phyloP scores from a whole-genome alignment of 2,113 vertebrate genomes.

The Blennius ocellaris region DNA sequence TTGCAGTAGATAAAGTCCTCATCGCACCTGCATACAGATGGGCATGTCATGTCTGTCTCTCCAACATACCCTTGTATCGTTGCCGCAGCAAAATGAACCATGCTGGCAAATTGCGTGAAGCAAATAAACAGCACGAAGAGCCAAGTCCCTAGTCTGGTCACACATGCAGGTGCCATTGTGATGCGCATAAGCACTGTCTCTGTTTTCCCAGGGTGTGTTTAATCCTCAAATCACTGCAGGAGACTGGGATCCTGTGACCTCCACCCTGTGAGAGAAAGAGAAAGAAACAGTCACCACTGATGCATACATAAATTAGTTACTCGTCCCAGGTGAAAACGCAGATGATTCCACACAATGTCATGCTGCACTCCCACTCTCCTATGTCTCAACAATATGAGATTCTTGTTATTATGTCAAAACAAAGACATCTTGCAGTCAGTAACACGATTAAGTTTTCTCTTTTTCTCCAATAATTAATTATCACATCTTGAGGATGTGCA shows the following conservation, averaged over 20 bases:
- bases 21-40: slow-evolving; percentile 91
- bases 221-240: slow-evolving; percentile 54
- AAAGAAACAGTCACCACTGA: slow-evolving; percentile 47
- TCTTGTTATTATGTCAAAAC: slow-evolving; percentile 4
- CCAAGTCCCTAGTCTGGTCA: slow-evolving; percentile 84
- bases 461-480: slow-evolving; percentile 33
- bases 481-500: slow-evolving; percentile 16
- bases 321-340: background rate
- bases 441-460: slow-evolving; percentile 9
- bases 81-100: slow-evolving; percentile 81
- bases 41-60: slow-evolving; percentile 83
- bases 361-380: background rate
- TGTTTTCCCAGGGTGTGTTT: slow-evolving; percentile 45
- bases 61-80: slow-evolving; percentile 74
- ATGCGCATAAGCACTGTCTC: slow-evolving; percentile 48
- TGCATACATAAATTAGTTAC: slow-evolving; percentile 25
- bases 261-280: slow-evolving; percentile 63
- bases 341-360: slow-evolving; percentile 2
- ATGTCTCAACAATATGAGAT: background rate
- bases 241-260: slow-evolving; percentile 68
- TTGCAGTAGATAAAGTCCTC: slow-evolving; percentile 96
- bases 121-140: slow-evolving; percentile 86
- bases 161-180: slow-evolving; percentile 81
- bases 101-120: slow-evolving; percentile 84
- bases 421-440: slow-evolving; percentile 7